Conservation (phyloP, 1,140 invertebrate genomes). For the Drepana arcuata region DNA sequence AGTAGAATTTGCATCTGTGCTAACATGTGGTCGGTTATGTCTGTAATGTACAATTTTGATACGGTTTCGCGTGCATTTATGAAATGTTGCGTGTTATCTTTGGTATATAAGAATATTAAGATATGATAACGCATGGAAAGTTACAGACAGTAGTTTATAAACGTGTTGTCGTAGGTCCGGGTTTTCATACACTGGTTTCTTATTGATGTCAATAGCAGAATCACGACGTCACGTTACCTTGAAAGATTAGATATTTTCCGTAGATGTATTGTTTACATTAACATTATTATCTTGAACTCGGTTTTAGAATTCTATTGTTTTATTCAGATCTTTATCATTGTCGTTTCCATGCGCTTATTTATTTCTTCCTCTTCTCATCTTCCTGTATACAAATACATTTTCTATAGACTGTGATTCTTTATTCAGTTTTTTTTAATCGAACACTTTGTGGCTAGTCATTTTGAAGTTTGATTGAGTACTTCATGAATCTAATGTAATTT, state of each 20-base stretch:
- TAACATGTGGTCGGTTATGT: no score
- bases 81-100: background rate
- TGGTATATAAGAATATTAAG: slow-evolving; percentile 4
- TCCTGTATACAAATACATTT: no score
- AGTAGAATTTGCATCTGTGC: slow-evolving; percentile 12
- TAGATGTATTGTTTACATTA: slow-evolving; percentile 1
- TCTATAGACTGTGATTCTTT: no score
- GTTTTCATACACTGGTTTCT: slow-evolving; percentile 4
- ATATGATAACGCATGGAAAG: slow-evolving; percentile 43
- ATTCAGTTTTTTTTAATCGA: no score
- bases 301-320: no score
- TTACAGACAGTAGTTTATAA: slow-evolving; percentile 15
- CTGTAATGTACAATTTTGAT: no score
- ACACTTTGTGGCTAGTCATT: no score
- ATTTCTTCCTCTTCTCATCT: no score
- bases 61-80: slow-evolving; percentile 5
- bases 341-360: no score
- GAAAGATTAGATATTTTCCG: slow-evolving; percentile 6
- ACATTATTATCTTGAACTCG: slow-evolving; percentile 1
- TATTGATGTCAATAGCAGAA: background rate
- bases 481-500: no score
- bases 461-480: no score
- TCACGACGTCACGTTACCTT: slow-evolving; percentile 7
- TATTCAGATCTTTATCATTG: no score
- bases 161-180: slow-evolving; percentile 43